These are phyloP conservation scores for Dilophus febrilis DNA, from an alignment of 2,888 invertebrate species.

Conservation along the genomic window DNA sequence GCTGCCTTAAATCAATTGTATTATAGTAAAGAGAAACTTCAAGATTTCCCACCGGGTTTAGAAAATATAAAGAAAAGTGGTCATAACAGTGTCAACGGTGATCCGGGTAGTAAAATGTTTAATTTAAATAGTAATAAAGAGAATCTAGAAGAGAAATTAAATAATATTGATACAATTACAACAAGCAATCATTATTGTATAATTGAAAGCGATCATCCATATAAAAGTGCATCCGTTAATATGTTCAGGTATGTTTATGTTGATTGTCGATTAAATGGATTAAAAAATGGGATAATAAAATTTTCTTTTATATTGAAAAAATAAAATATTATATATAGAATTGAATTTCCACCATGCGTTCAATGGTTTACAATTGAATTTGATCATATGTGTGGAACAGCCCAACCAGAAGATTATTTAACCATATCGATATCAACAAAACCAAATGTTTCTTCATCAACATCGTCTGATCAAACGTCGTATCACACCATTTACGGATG, in stretches of 20 bases:
- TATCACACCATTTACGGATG: too few relatives aligned
- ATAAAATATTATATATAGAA: constrained; percentile 32
- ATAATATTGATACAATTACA: constrained; percentile 31
- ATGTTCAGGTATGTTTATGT: constrained; percentile 51
- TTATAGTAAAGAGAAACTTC: constrained; percentile 20
- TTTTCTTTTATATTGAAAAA: background rate
- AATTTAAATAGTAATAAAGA: constrained; percentile 6
- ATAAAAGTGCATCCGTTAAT: constrained; percentile 71
- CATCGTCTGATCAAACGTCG: constrained; percentile 20
- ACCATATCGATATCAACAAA: constrained; percentile 48
- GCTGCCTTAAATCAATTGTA: constrained; percentile 61
- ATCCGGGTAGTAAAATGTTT: constrained; percentile 15
- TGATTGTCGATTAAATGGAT: too few relatives aligned
- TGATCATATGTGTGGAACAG: constrained; percentile 79
- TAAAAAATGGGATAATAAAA: too few relatives aligned
- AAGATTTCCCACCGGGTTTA: constrained; percentile 3
- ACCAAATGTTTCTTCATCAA: constrained; percentile 13
- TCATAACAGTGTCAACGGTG: constrained; percentile 12
- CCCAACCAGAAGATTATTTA: constrained; percentile 80
- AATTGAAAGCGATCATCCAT: constrained; percentile 94
- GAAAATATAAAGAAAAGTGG: constrained; percentile 23
- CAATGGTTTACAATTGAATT: constrained; percentile 90
- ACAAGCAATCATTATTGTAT: constrained; percentile 79
- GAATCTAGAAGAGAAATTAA: constrained; percentile 15
- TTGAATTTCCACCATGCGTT: constrained; percentile 72